Conservation (phyloP, 37 sponge, comb jelly and placozoan genomes). For the Geodia barretti region DNA sequence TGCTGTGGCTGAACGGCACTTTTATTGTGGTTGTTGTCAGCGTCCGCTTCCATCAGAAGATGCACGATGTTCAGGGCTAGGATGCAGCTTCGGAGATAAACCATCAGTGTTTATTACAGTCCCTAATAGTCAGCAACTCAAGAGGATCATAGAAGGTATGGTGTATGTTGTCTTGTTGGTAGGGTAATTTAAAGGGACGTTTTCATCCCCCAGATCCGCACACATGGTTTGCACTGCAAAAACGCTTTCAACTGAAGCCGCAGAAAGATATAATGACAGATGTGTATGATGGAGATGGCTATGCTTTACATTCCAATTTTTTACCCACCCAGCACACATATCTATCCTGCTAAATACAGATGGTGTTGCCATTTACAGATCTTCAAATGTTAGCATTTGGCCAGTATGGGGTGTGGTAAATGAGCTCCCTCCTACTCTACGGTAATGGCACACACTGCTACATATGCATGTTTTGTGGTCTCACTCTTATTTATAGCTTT, state of each 20-base stretch:
- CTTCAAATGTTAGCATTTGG: background rate
- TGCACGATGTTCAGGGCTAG: background rate
- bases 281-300: background rate
- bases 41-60: background rate
- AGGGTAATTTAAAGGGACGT: too few relatives aligned
- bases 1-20: background rate
- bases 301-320: background rate
- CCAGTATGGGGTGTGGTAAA: background rate
- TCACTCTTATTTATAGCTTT: constrained; percentile 4
- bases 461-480: background rate
- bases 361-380: background rate
- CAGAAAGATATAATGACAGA: background rate
- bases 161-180: too few relatives aligned
- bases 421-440: background rate
- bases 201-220: background rate
- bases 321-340: background rate
- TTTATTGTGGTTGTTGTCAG: background rate
- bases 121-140: background rate
- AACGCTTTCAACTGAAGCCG: background rate
- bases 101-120: background rate
- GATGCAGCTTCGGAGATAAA: background rate
- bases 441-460: background rate
- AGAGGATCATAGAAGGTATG: background rate
- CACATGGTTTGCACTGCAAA: background rate
- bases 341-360: background rate